Percentiles rank a stretch among this genome's conserved stretches.
phyloP scores from a whole-genome alignment of 2,113 vertebrate species.

The Solea senegalensis region DNA sequence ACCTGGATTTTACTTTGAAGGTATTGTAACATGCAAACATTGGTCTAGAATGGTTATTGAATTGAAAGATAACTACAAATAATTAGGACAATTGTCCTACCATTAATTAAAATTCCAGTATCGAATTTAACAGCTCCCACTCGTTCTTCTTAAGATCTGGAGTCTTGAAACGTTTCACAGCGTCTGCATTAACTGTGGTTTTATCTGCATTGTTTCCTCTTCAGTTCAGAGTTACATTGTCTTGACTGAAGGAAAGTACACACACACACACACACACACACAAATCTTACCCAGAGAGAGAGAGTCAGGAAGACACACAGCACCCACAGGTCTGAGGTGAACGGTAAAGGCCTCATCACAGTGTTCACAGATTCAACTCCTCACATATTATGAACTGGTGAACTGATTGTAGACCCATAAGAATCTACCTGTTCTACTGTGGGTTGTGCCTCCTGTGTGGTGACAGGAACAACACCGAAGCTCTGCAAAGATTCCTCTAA shows the following conservation, averaged over 20 bases:
- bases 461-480: constrained; percentile 42
- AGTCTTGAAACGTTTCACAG: neutral
- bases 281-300: constrained; percentile 63
- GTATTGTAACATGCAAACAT: too few species aligned
- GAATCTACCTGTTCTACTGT: neutral
- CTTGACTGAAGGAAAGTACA: neutral
- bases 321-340: constrained; percentile 25
- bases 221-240: constrained; percentile 2
- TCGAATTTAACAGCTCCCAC: too few species aligned
- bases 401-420: neutral
- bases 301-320: constrained; percentile 41
- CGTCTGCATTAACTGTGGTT: neutral
- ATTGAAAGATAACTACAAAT: neutral
- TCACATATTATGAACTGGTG: constrained; percentile 6
- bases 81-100: neutral
- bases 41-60: too few species aligned
- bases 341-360: constrained; percentile 28
- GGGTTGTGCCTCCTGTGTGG: constrained; percentile 18
- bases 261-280: too few species aligned
- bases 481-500: neutral
- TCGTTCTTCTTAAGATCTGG: too few species aligned
- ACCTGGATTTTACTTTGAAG: too few species aligned
- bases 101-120: neutral
- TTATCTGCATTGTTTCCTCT: neutral
- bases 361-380: neutral